phyloP scores from a whole-genome alignment of 2,113 vertebrate genomes.

The Nothobranchius kuhntae region DNA sequence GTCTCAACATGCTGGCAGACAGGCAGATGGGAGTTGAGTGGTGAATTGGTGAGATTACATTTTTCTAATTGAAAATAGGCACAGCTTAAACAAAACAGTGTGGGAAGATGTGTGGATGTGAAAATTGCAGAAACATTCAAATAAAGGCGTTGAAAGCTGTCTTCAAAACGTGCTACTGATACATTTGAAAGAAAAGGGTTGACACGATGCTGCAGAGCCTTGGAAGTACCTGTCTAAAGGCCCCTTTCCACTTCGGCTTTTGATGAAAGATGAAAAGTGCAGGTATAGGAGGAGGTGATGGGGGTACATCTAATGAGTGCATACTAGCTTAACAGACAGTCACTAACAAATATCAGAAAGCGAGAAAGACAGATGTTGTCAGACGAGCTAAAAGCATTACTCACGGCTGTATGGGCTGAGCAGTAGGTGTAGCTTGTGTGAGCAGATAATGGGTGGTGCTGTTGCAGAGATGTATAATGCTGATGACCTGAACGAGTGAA shows the following conservation, averaged over 20 bases:
- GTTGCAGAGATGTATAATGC: slow-evolving; percentile 77
- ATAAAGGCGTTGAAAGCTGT: background rate
- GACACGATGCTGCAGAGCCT: no score
- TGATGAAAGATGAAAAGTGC: slow-evolving; percentile 13
- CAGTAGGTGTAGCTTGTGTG: slow-evolving; percentile 86
- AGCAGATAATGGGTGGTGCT: slow-evolving; percentile 41
- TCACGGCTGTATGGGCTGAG: slow-evolving; percentile 83
- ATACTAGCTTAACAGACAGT: slow-evolving; percentile 16
- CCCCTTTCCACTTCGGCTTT: background rate
- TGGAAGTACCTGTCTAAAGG: background rate
- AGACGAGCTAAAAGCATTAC: slow-evolving; percentile 57
- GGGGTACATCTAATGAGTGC: slow-evolving; percentile 15
- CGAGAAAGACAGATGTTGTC: slow-evolving; percentile 9
- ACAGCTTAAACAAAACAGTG: slow-evolving; percentile 28
- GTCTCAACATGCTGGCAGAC: slow-evolving; percentile 49
- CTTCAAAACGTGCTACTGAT: background rate
- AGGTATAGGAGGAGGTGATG: slow-evolving; percentile 24
- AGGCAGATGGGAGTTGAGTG: slow-evolving; percentile 44
- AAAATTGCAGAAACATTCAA: slow-evolving; percentile 12
- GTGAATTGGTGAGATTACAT: slow-evolving; percentile 33
- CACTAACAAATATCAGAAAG: slow-evolving; percentile 23
- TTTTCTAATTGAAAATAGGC: slow-evolving; percentile 32
- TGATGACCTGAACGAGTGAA: slow-evolving; percentile 82
- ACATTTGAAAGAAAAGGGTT: background rate
- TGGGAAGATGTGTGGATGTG: slow-evolving; percentile 31